Percentiles rank a stretch among this genome's conserved stretches.
Evolutionary conservation across 2,888 invertebrate species (phyloP).

Genomic region (Muschampia plurimacula): DNA sequence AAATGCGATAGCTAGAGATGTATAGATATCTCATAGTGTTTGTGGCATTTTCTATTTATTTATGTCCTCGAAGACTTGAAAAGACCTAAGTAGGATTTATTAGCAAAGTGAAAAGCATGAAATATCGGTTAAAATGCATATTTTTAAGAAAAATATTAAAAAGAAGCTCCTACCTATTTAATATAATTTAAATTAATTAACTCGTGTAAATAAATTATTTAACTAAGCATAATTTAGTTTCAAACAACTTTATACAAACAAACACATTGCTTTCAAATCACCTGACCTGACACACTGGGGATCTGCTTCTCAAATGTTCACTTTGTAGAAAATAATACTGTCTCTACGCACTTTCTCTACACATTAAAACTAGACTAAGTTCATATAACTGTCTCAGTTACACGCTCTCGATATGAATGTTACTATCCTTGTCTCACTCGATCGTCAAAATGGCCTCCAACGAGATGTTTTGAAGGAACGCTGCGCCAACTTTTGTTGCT

Average conservation of each 20-base stretch:
- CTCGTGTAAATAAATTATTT: neutral
- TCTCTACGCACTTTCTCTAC: slow-evolving; percentile 69
- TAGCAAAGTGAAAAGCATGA: too few species aligned
- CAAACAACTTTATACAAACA: neutral
- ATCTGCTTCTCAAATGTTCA: slow-evolving; percentile 51
- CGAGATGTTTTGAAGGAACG: slow-evolving; percentile 86
- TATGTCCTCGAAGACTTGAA: too few species aligned
- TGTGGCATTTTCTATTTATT: too few species aligned
- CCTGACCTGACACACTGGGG: slow-evolving; percentile 42
- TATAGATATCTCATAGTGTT: too few species aligned
- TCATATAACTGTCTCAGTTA: slow-evolving; percentile 84
- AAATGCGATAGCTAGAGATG: neutral
- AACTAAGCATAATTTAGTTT: neutral
- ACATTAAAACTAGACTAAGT: slow-evolving; percentile 82
- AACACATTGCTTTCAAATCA: slow-evolving; percentile 10
- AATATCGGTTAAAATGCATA: too few species aligned
- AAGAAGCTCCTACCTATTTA: too few species aligned
- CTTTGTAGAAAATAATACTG: slow-evolving; percentile 53
- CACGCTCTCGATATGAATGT: slow-evolving; percentile 68
- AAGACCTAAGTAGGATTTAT: too few species aligned
- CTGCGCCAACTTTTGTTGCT: slow-evolving; percentile 83
- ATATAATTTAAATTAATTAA: too few species aligned
- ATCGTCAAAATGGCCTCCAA: slow-evolving; percentile 86
- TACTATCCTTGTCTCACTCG: slow-evolving; percentile 74
- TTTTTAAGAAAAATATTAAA: too few species aligned